phyloP scores from a whole-genome alignment of 37 sponge, comb jelly and placozoan genomes.

The Halisarca cf. caerulea region DNA sequence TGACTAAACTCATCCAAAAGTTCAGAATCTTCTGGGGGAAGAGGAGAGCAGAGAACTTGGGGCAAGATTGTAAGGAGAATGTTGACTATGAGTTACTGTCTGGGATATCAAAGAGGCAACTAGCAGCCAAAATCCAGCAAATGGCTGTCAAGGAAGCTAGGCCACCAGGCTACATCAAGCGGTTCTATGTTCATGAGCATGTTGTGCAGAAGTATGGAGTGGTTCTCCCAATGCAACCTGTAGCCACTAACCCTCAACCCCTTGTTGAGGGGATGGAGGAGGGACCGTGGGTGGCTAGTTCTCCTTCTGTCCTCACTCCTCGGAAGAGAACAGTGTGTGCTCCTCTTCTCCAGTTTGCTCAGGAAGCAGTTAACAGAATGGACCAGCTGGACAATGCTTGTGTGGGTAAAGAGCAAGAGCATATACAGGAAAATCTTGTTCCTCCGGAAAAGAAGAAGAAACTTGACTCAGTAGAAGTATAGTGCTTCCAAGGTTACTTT shows the following conservation, averaged over 20 bases:
- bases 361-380: no score
- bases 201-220: conserved; percentile 52
- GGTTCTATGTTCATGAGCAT: conserved; percentile 60
- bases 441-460: no score
- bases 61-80: not conserved
- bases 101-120: conserved; percentile 82
- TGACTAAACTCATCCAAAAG: conserved; percentile 50
- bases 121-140: conserved; percentile 63
- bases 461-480: no score
- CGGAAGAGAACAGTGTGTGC: conserved; percentile 21
- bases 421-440: no score
- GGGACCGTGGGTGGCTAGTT: not conserved
- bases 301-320: not conserved
- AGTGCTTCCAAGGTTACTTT: no score
- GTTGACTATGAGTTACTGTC: conserved; percentile 35
- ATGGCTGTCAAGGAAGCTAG: conserved; percentile 76
- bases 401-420: no score
- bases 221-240: not conserved
- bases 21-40: conserved; percentile 77
- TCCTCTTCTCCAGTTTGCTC: not conserved
- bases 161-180: conserved; percentile 11
- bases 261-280: not conserved
- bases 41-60: conserved; percentile 10
- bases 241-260: not conserved
- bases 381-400: no score